Percentiles rank a stretch among this genome's conserved stretches.
Conservation (phyloP, 2,888 invertebrate species). For the Andrena hattorfiana region DNA sequence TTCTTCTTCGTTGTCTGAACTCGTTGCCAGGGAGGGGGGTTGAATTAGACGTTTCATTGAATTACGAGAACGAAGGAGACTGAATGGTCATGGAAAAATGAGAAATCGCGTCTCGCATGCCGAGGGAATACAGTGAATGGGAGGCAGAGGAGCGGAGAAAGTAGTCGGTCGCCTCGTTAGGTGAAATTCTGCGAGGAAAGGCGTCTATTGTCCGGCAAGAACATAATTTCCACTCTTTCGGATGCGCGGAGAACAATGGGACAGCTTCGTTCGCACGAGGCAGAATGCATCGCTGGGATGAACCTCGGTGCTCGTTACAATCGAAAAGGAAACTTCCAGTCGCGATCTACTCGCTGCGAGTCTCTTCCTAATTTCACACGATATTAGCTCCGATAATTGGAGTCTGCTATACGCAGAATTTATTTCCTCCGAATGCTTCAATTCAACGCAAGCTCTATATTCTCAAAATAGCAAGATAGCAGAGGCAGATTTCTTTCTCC, state of each 20-base stretch:
- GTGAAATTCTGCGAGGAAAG: conserved; percentile 50
- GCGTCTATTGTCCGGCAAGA: conserved; percentile 56
- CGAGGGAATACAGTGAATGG: not conserved
- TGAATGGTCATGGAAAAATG: too few relatives aligned
- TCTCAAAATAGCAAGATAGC: too few relatives aligned
- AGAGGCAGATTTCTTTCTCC: too few relatives aligned
- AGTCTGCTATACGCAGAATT: not conserved
- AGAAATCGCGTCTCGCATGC: not conserved
- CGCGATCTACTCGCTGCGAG: not conserved
- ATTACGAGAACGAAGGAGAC: too few relatives aligned
- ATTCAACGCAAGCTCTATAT: too few relatives aligned
- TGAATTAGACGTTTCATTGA: too few relatives aligned
- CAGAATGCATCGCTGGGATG: conserved; percentile 26
- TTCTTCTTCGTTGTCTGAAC: not conserved
- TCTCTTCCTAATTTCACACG: not conserved
- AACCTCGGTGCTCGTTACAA: conserved; percentile 10
- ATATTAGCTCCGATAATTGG: too few relatives aligned
- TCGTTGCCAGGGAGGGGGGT: not conserved
- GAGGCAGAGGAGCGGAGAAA: conserved; percentile 31
- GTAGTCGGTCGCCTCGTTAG: conserved; percentile 23
- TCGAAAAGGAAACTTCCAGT: conserved; percentile 31
- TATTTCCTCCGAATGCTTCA: too few relatives aligned
- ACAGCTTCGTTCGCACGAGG: conserved; percentile 50
- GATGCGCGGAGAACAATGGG: conserved; percentile 43
- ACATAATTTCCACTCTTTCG: conserved; percentile 61